A percentile compares a stretch with the other conserved stretches of the same genome.
phyloP scores from a whole-genome alignment of 2,113 vertebrate species.

The Himantopus leucocephalus region DNA sequence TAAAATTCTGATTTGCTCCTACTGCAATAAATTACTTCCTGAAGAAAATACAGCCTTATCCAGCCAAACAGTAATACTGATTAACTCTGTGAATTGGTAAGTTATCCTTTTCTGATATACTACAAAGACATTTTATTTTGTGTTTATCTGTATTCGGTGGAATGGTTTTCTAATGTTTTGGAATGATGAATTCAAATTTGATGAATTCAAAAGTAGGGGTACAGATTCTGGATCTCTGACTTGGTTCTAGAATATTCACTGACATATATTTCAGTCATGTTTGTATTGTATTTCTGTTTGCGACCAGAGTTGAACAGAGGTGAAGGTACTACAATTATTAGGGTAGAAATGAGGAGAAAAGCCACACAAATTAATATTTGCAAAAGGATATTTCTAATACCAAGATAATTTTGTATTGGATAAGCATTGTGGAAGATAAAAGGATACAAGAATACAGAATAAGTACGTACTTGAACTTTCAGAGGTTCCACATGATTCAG shows the following conservation, averaged over 20 bases:
- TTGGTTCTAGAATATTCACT: not conserved
- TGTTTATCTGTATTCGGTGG: not conserved
- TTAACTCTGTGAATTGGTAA: not conserved
- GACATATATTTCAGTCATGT: not conserved
- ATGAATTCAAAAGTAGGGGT: not conserved
- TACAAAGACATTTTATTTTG: not conserved
- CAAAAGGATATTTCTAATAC: not conserved
- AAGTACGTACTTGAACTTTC: conserved; percentile 83
- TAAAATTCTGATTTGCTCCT: not conserved
- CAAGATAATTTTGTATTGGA: not conserved
- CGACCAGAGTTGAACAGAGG: not conserved
- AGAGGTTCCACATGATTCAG: conserved; percentile 91
- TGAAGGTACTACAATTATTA: not conserved
- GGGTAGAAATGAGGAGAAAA: not conserved
- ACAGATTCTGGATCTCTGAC: not conserved
- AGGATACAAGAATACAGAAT: not conserved
- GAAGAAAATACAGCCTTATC: not conserved
- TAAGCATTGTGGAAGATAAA: not conserved
- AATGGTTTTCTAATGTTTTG: not conserved
- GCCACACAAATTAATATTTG: not conserved
- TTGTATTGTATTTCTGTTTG: not conserved
- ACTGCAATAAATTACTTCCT: not conserved
- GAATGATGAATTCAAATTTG: not conserved
- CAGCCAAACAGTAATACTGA: not conserved
- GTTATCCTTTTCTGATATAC: not conserved